Evolutionary conservation across 1,140 invertebrate genomes (phyloP).

Genomic region (Mesaphorura yosii): DNA sequence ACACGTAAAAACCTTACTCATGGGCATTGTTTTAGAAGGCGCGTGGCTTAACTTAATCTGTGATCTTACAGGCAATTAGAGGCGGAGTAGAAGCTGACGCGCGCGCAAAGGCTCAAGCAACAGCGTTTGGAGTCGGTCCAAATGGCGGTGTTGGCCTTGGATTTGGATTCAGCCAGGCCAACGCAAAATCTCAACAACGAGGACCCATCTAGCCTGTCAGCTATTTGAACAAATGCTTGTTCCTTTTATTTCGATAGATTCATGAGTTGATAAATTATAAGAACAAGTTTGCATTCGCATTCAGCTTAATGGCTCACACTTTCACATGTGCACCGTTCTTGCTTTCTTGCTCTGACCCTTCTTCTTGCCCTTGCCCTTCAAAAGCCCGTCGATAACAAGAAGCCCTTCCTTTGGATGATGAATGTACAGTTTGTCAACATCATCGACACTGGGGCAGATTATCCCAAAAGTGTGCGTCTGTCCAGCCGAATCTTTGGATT

Average conservation of each 20-base stretch:
- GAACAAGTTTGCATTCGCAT: no score
- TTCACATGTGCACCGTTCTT: no score
- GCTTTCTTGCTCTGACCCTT: not conserved
- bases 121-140: not conserved
- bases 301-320: no score
- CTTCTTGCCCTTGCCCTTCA: not conserved
- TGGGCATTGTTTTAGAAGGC: no score
- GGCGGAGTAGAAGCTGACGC: not conserved
- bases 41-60: no score
- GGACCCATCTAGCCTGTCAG: no score
- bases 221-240: no score
- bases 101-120: not conserved
- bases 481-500: not conserved
- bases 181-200: no score
- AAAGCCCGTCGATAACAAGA: not conserved
- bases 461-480: not conserved
- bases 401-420: not conserved
- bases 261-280: no score
- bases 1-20: no score
- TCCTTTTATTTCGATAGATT: no score
- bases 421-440: not conserved
- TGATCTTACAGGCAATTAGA: not conserved
- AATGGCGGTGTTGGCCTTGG: constrained; percentile 1
- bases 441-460: not conserved
- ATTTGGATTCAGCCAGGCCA: not conserved